Evolutionary conservation across 2,797 vertebrate species (phyloP).

Genomic region (Myioborus miniatus): DNA sequence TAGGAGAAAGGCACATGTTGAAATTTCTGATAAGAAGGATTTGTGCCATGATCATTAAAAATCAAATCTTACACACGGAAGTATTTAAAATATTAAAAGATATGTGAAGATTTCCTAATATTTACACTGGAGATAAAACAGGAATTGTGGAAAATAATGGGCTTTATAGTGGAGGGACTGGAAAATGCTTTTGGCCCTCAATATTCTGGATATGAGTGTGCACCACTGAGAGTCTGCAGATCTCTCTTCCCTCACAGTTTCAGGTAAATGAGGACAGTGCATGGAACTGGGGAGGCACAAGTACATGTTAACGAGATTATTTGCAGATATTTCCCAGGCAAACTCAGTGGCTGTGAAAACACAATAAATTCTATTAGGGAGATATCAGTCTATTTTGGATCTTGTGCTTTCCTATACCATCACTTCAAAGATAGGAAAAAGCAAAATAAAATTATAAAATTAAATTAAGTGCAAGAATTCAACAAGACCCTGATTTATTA

Average conservation of each 20-base stretch:
- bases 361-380: not conserved
- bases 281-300: not conserved
- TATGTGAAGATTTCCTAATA: not conserved
- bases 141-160: not conserved
- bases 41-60: not conserved
- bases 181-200: fast-evolving
- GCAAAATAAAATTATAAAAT: fast-evolving
- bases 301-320: not conserved
- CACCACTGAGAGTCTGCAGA: fast-evolving
- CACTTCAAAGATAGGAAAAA: not conserved
- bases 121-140: not conserved
- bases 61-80: not conserved
- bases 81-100: not conserved
- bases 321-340: not conserved
- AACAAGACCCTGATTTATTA: not conserved
- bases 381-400: not conserved
- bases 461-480: not conserved
- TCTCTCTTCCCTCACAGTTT: not conserved
- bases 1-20: fast-evolving
- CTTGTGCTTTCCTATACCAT: not conserved
- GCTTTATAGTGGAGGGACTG: not conserved
- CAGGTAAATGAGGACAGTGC: not conserved
- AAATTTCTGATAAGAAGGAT: not conserved
- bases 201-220: not conserved
- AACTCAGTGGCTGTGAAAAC: not conserved